A percentile compares a stretch with the other conserved stretches of the same genome.
These are phyloP conservation scores for Drosophila equinoxialis DNA, from an alignment of 1,140 invertebrate genomes.

Conservation along the genomic window DNA sequence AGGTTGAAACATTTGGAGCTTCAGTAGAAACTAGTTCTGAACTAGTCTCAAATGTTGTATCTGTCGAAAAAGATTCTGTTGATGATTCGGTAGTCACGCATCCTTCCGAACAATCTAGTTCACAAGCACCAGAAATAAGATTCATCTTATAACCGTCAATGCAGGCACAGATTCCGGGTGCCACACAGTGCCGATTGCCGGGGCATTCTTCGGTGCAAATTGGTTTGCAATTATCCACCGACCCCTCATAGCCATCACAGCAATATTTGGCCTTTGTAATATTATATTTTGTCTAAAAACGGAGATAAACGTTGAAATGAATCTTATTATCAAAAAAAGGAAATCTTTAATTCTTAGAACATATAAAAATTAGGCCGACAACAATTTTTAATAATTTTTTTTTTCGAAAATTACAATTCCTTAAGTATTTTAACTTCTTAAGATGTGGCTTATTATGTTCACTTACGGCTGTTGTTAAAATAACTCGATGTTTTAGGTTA, in stretches of 20 bases:
- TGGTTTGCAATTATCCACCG: background rate
- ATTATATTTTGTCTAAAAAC: background rate
- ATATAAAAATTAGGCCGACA: too few relatives aligned
- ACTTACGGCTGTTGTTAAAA: too few relatives aligned
- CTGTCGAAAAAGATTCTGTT: too few relatives aligned
- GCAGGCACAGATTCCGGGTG: conserved; percentile 1
- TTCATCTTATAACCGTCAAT: background rate
- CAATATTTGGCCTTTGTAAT: background rate
- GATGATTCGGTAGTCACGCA: background rate
- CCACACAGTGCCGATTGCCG: background rate
- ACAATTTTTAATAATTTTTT: too few relatives aligned
- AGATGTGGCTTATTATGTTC: too few relatives aligned
- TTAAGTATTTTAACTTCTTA: too few relatives aligned
- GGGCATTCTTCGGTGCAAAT: background rate
- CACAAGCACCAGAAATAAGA: background rate
- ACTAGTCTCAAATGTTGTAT: too few relatives aligned
- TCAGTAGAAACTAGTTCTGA: background rate
- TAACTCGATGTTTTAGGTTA: too few relatives aligned
- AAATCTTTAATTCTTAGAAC: too few relatives aligned
- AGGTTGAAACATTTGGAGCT: background rate
- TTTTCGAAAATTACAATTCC: too few relatives aligned
- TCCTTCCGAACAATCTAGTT: background rate
- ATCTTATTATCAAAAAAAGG: too few relatives aligned
- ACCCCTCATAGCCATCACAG: background rate
- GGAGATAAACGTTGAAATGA: background rate